Base-by-base conservation (phyloP, 2,797 vertebrate species). In the Apogon talboti region DNA sequence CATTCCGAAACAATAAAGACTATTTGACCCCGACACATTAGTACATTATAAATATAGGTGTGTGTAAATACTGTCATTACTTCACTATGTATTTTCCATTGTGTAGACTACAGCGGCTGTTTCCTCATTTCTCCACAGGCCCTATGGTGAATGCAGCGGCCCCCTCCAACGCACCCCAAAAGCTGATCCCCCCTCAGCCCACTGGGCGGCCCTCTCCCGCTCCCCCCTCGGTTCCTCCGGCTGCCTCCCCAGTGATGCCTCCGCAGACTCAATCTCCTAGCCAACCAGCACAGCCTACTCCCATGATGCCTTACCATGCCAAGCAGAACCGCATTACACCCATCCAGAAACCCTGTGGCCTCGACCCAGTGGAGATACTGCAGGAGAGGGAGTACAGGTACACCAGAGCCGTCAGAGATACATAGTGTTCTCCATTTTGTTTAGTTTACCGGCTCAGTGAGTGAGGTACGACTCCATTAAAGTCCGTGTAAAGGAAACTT, bases 321-420 rank as follows among this genome's bases (percentile, higher is more conserved):
- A 99, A 99, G 62, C 96, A 97, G 93, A 99, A 96, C 85, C 95
- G 96, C 7, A 96, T 98, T 74, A 98, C 96, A 0, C 97, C 97
- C 41, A 96, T 98, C 70, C 97, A 98, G 91, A 98, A 99, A 54
- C 97, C 97, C 0, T 92, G 96, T 0, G 97, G 97, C 16, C 94
- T 98, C 6, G 97, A 99, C 81, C 97, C 97, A 0, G 95, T 98
- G 28, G 97, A 99, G 83, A 96, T 99, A 72, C 91, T 99, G 62
- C 97, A 98, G 92, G 97, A 99, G 76, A 88, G 97, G 1, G 97
- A 99, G 76, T 98, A 96, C 92, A 95, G 97, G 97, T 98, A 74
- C 52, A 13, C 3, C 13, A 15, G 4, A 1, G 7, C 18, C 10
- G 28, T 30, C 41, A 10, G 11, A 37, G 42, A 51, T 54, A 8